Conservation (phyloP, 2,113 vertebrate genomes). For the Neogobius melanostomus region DNA sequence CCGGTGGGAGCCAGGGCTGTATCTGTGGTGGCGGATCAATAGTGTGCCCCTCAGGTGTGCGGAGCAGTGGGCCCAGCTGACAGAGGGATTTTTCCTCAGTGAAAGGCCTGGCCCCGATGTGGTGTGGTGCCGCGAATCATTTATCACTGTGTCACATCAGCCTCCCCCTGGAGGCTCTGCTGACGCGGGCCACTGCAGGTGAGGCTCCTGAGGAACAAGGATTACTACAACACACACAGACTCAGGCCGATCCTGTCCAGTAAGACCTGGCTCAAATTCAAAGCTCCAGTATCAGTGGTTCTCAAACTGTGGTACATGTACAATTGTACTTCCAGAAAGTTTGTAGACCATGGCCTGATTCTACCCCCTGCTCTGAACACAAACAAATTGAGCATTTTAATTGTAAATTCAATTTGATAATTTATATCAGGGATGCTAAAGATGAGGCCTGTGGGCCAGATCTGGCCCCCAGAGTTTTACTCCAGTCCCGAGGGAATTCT, state of each 20-base stretch:
- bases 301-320: too few relatives aligned
- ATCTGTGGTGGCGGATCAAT: conserved; percentile 53
- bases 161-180: conserved; percentile 2
- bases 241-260: not conserved
- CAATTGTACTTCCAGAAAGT: too few relatives aligned
- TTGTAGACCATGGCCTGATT: too few relatives aligned
- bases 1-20: conserved; percentile 38
- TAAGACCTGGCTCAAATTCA: too few relatives aligned
- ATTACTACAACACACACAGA: not conserved
- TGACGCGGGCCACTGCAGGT: conserved; percentile 6
- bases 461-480: too few relatives aligned
- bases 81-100: conserved; percentile 34
- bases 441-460: too few relatives aligned
- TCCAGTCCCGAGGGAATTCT: too few relatives aligned
- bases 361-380: too few relatives aligned
- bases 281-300: too few relatives aligned
- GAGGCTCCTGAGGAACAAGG: not conserved
- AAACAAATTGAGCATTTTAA: too few relatives aligned
- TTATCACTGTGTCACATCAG: conserved; percentile 21
- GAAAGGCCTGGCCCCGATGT: conserved; percentile 19
- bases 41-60: conserved; percentile 35
- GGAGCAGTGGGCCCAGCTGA: conserved; percentile 37
- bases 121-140: conserved; percentile 20
- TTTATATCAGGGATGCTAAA: too few relatives aligned
- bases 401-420: too few relatives aligned